phyloP scores from a whole-genome alignment of 2,888 invertebrate genomes.

The Sinhomidia bicolor region DNA sequence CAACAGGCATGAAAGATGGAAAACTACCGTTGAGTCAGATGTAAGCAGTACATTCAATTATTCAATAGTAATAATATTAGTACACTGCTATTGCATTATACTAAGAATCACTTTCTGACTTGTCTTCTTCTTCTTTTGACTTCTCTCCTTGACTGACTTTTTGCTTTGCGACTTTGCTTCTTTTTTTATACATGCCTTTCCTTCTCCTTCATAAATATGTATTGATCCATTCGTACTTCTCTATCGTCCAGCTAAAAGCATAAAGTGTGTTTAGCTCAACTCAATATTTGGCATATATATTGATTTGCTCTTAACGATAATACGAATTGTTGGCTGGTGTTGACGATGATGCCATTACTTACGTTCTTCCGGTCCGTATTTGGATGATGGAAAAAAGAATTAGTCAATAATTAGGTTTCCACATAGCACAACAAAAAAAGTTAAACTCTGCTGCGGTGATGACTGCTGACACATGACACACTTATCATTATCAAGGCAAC shows the following conservation, averaged over 20 bases:
- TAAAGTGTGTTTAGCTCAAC: neutral
- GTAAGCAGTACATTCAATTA: constrained; percentile 69
- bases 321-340: neutral
- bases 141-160: constrained; percentile 2
- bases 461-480: constrained; percentile 30
- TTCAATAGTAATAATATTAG: neutral
- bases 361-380: constrained; percentile 43
- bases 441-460: neutral
- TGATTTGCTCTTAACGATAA: neutral
- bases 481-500: neutral
- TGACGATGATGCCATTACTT: constrained; percentile 30
- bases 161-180: neutral
- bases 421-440: neutral
- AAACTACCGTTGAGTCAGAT: constrained; percentile 79
- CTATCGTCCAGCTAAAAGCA: neutral
- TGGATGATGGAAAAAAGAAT: neutral
- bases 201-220: neutral
- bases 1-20: constrained; percentile 76
- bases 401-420: constrained; percentile 1
- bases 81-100: neutral
- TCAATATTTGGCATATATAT: neutral
- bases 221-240: constrained; percentile 10
- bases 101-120: neutral
- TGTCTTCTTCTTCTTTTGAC: neutral
- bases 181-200: neutral